Evolutionary conservation across 2,113 vertebrate species (phyloP), one percentile per base, ranked within the genome.

Genomic region (Apaloderma vittatum): DNA sequence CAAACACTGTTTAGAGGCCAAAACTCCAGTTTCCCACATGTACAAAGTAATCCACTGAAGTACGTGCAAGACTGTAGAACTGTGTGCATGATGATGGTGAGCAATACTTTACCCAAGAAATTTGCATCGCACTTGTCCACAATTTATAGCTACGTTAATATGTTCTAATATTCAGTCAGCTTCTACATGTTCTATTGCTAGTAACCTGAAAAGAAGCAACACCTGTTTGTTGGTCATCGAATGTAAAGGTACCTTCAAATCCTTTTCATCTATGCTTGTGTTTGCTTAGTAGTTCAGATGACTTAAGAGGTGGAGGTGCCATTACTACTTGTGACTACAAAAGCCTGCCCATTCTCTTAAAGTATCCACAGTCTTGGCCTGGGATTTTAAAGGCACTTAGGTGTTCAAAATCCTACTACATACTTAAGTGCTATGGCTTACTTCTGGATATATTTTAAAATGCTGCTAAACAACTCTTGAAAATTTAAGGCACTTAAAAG

Each of bases 401-500:
- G 20, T 78, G 62, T 95, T 68, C 52, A 79, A 68, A 72, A 94
- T 85, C 30, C 74, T 89, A 26, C 77, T n/a, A 8, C 29, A 21
- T 74, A 55, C 63, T 55, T 84, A 52, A 63, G 17, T 75, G 20
- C 49, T 46, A 15, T 20, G 37, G 43, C n/a, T 93, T 87, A 75
- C 62, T 95, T 63, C 34, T 62, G 77, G 34, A 37, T 58, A 11
- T 78, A 22, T 81, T 89, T 94, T 63, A 81, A 96, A 82, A 40
- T 11, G 16, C 36, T 26, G 59, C 14, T 75, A 40, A 94, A 77
- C 14, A 34, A 18, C 16, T 52, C 29, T 20, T 59, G 26, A 52
- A 93, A 94, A 80, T 71, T 65, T 76, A 91, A 90, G 77, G n/a
- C 45, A 87, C 21, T 17, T 73, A 75, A 85, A 71, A 54, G 2